Evolutionary conservation across 2,113 vertebrate genomes (phyloP), one percentile per base, ranked within the genome.

Genomic region (Platichthys stellatus): DNA sequence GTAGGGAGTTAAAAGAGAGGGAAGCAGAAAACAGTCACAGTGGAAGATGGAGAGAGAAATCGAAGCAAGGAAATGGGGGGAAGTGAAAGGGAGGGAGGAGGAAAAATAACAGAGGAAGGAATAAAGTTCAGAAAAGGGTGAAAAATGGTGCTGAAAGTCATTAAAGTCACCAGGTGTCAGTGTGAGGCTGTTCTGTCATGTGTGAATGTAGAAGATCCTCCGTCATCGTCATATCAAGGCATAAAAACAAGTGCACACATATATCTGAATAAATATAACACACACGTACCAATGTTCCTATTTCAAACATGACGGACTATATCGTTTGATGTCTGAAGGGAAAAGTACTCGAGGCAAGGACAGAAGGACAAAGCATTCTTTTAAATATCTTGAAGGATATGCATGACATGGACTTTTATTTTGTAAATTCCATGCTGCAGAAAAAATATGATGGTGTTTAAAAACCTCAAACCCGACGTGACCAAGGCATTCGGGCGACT

Each of bases 1-100:
- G 78, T 68, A 67, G 49, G 64, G 76, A 68, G 64, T 76, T 51
- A 61, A n/a, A 61, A 28, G 51, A 76, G 63, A 83, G 61, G 65
- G 72, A 86, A 74, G 75, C 35, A 21, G 79, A 74, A 51, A 76
- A 70, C 74, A 72, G 64, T 51, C n/a, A 59, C 74, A 63, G 45
- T n/a, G 21, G 57, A 31, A 80, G 26, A 85, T 72, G 4, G 49
- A 67, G 49, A 20, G 59, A 62, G 8, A 58, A 31, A 47, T 54
- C 6, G 8, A 15, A 49, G 45, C 1, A 31, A 70, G n/a, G 26
- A 61, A 67, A 57, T 20, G 8, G 13, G 43, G 28, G 26, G 40
- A 73, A 11, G 9, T 35, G n/a, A 21, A 14, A 4, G 20, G 2
- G 14, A 40, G 24, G 11, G 26, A 49, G 23, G n/a, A 38, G 31